Conservation (phyloP, 2,888 invertebrate genomes). For the Heliothis peltigera region DNA sequence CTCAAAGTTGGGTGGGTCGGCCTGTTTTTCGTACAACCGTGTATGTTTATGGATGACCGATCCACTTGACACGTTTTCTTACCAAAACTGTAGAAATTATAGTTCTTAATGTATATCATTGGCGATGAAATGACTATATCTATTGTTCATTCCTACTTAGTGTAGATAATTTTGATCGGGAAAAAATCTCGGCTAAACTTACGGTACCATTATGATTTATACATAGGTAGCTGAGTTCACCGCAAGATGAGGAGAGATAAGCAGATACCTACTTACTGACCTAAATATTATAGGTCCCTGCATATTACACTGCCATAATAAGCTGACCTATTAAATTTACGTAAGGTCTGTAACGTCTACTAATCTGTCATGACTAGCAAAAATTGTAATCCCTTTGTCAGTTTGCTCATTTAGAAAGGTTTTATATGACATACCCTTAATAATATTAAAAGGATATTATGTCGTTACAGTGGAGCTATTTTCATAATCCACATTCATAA, state of each 20-base stretch:
- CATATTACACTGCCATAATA: constrained; percentile 5
- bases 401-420: constrained; percentile 32
- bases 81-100: too few species aligned
- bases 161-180: neutral
- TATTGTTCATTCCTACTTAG: too few species aligned
- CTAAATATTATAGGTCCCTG: neutral
- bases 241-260: neutral
- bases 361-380: constrained; percentile 48
- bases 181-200: neutral
- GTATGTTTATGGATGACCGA: too few species aligned
- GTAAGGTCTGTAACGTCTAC: constrained; percentile 32
- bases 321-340: constrained; percentile 20
- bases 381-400: constrained; percentile 34
- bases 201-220: neutral
- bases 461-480: constrained; percentile 3
- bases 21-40: too few species aligned
- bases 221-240: neutral
- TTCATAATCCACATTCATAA: constrained; percentile 4
- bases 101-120: too few species aligned
- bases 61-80: too few species aligned
- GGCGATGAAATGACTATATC: too few species aligned
- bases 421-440: constrained; percentile 19
- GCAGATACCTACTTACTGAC: neutral
- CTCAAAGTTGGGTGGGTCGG: too few species aligned
- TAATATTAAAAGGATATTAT: constrained; percentile 13